phyloP scores from a whole-genome alignment of 2,113 vertebrate species.

The Hyla sarda region DNA sequence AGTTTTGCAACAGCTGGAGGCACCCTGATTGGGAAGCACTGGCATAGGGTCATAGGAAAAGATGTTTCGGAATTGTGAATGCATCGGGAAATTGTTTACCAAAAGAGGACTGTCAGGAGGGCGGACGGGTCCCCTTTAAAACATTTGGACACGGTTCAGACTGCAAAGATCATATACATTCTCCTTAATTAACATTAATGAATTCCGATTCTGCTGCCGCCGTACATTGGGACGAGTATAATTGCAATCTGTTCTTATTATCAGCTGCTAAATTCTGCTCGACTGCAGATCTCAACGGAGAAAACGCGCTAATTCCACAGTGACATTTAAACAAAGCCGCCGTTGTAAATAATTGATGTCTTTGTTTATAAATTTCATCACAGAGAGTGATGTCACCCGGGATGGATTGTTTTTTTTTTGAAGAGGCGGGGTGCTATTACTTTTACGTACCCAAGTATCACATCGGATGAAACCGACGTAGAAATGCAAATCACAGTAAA shows the following conservation, averaged over 20 bases:
- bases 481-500: neutral
- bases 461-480: neutral
- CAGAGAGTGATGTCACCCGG: neutral
- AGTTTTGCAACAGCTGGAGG: too few species aligned
- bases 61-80: too few species aligned
- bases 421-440: neutral
- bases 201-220: neutral
- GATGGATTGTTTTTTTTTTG: slow-evolving; percentile 6
- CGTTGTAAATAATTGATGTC: slow-evolving; percentile 27
- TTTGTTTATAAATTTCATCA: slow-evolving; percentile 35
- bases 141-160: neutral
- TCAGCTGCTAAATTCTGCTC: slow-evolving; percentile 29
- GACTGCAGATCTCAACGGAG: slow-evolving; percentile 28
- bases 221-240: slow-evolving; percentile 4
- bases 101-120: too few species aligned
- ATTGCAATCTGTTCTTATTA: slow-evolving; percentile 48
- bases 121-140: neutral
- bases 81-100: too few species aligned
- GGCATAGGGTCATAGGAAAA: too few species aligned
- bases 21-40: too few species aligned
- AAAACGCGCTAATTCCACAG: slow-evolving; percentile 34
- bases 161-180: neutral
- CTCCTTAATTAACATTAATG: slow-evolving; percentile 34
- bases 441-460: neutral
- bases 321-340: slow-evolving; percentile 28